These are phyloP conservation scores for Arbacia lixula DNA, from an alignment of 53 echinoderm and acorn worm species.

Conservation along the genomic window DNA sequence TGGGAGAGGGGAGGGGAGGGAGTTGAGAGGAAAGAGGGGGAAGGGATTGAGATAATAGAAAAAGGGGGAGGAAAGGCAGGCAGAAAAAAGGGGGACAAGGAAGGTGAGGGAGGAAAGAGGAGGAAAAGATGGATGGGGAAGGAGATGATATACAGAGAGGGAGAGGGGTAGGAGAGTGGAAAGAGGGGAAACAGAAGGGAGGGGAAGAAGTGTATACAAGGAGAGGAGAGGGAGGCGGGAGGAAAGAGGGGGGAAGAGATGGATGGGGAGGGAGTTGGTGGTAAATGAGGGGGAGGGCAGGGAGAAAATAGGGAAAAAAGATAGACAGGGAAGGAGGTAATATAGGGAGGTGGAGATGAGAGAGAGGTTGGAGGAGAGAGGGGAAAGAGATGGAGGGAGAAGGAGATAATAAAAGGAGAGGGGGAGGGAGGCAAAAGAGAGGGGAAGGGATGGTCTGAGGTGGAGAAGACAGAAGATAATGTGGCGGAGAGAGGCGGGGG, in stretches of 20 bases:
- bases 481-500: not conserved
- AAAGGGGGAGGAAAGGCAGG: not conserved
- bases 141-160: conserved; percentile 3
- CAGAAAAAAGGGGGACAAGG: not conserved
- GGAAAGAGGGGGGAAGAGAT: conserved; percentile 2
- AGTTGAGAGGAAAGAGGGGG: not conserved
- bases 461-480: no score
- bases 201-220: no score
- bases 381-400: conserved; percentile 2
- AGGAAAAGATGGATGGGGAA: not conserved
- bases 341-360: not conserved
- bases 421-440: not conserved
- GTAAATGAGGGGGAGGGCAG: not conserved
- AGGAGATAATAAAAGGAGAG: conserved; percentile 10
- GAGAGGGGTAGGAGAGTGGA: not conserved
- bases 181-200: not conserved
- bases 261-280: not conserved
- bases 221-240: not conserved
- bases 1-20: not conserved
- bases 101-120: not conserved
- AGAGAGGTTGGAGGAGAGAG: not conserved
- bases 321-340: not conserved
- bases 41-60: conserved; percentile 12
- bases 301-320: no score
- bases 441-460: no score